These are phyloP conservation scores for Oncorhynchus masou DNA, from an alignment of 2,113 vertebrate species.

Conservation along the genomic window DNA sequence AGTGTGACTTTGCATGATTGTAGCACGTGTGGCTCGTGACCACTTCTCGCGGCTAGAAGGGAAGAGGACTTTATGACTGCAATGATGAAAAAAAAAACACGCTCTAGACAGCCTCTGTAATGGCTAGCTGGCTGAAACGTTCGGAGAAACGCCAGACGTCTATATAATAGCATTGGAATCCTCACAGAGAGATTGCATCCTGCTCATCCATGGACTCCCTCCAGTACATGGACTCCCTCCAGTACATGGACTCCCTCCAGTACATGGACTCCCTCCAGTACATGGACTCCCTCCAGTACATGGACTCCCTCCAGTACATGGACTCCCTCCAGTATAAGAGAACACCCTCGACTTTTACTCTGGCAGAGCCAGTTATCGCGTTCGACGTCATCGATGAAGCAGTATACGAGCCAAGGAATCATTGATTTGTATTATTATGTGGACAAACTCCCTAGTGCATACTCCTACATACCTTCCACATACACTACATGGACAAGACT, in stretches of 20 bases:
- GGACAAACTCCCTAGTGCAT: neutral
- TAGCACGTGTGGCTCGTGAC: neutral
- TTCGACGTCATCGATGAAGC: neutral
- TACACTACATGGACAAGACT: neutral
- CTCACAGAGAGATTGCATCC: neutral
- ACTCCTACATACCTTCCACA: constrained; percentile 3
- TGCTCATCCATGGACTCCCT: neutral
- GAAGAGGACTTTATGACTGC: neutral
- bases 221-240: too few relatives aligned
- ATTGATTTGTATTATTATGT: neutral
- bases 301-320: too few relatives aligned
- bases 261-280: too few relatives aligned
- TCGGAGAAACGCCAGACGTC: neutral
- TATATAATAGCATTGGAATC: neutral
- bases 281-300: too few relatives aligned
- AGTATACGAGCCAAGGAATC: too few relatives aligned
- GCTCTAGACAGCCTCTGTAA: neutral
- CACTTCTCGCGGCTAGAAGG: neutral
- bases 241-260: too few relatives aligned
- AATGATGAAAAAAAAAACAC: neutral
- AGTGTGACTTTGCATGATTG: constrained; percentile 15
- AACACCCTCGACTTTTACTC: neutral
- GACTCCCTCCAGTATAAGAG: neutral
- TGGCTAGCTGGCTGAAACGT: neutral
- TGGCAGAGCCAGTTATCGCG: neutral